Base-by-base conservation (phyloP, 1,140 invertebrate genomes). In the Argopecten irradians region DNA sequence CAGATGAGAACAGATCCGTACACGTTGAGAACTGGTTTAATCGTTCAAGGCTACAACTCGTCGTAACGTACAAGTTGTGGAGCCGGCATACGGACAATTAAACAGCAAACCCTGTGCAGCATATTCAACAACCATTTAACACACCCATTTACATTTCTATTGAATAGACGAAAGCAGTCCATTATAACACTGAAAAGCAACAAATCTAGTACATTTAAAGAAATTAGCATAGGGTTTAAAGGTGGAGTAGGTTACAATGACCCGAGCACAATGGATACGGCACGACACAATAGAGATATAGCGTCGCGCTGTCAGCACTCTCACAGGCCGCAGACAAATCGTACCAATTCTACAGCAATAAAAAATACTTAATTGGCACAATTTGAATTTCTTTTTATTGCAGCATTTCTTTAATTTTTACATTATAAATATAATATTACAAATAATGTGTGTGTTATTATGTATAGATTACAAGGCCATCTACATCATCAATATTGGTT, bases 141-240 rank as follows among this genome's bases (percentile, higher is more conserved):
- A 71, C 55, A 71, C 55, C 55, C 55, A 71, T 71, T 71, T 71
- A 71, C 55, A 71, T 71, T 71, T 71, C 22, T 71, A 71, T 71
- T 28, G 55, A 71, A 71, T 28, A 71, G 22, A 1, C 5, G 55
- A 71, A 71, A 71, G 55, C 55, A 71, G 55, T 71, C 55, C 55
- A 71, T 71, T 71, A 71, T 71, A 3, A 71, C 28, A n/a, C 16
- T 71, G 22, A 71, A 71, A 71, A 71, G 55, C 55, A 71, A 71
- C 55, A 71, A 71, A 71, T 71, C 22, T n/a, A 28, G 55, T 71
- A 71, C 55, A 71, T 71, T 71, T 71, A 71, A 71, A 71, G 43
- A 16, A 71, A 71, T 71, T 71, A 71, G 55, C 55, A 71, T n/a
- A 71, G 55, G n/a, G 55, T 71, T 71, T n/a, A 71, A 28, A 71